phyloP scores from a whole-genome alignment of 2,113 vertebrate genomes.

The Gadus macrocephalus region DNA sequence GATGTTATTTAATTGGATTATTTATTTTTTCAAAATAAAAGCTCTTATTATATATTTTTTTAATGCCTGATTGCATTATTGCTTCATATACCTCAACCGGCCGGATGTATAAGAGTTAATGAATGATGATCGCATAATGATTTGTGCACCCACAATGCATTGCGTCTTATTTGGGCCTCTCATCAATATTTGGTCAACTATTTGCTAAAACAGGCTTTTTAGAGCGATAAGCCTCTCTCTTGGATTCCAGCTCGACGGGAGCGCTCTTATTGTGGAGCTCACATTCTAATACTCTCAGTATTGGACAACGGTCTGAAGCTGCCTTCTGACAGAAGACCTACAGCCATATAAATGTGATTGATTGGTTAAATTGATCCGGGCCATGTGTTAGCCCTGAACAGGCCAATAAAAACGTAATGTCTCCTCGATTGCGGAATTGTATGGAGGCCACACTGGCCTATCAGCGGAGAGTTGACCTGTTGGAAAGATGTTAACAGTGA shows the following conservation, averaged over 20 bases:
- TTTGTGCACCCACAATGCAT: background rate
- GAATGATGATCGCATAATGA: background rate
- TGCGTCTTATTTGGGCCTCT: too few relatives aligned
- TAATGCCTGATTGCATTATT: too few relatives aligned
- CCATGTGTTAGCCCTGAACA: constrained; percentile 31
- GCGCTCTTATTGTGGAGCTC: constrained; percentile 7
- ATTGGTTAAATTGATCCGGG: constrained; percentile 43
- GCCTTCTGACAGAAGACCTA: constrained; percentile 25
- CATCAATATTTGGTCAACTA: too few relatives aligned
- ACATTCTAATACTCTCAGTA: constrained; percentile 22
- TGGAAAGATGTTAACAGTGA: too few relatives aligned
- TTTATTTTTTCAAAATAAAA: too few relatives aligned
- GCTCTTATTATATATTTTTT: too few relatives aligned
- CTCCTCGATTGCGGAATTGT: constrained; percentile 25
- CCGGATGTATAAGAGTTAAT: too few relatives aligned
- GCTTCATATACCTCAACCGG: too few relatives aligned
- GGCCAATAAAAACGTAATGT: constrained; percentile 58
- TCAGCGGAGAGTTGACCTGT: background rate
- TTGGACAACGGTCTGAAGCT: constrained; percentile 8
- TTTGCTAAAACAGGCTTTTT: too few relatives aligned
- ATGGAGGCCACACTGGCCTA: constrained; percentile 2
- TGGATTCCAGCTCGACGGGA: background rate
- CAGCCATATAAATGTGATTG: constrained; percentile 46
- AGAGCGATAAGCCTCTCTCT: too few relatives aligned
- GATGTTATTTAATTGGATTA: too few relatives aligned